Evolutionary conservation across 1,140 invertebrate genomes (phyloP), one percentile per base, ranked within the genome.

Genomic region (Drosophila aff.): DNA sequence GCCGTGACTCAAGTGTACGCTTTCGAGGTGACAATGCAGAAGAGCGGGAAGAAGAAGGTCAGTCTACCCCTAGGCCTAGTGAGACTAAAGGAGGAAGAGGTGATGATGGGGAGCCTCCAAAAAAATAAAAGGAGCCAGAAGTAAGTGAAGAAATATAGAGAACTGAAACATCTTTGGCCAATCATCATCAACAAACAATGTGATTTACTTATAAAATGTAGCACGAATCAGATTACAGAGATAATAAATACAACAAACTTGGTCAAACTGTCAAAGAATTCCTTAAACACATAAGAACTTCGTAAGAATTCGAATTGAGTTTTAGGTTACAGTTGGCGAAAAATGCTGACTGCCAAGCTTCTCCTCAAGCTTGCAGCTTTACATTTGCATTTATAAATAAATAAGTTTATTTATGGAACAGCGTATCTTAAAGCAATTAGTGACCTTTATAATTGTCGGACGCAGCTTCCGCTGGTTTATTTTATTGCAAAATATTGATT

Each of bases 1-100:
- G 13, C 98, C 49, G 33, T 10, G 52, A 23, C 7, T 55, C 33
- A 10, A n/a, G 4, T 16, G 4, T 38, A 55, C 33, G 9, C 52
- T 55, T 55, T 40, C 2, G 16, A 38, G 15, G 1, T 11, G 15
- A 23, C 3, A 36, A 36, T 53, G 2, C 4, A 0, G 31, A 36
- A 2, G 18, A 36, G 10, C 3, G 0, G n/a, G n/a, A 52, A 3
- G n/a, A 6, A 23, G 18, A 9, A 21, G 11, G 4, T 1, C 7
- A 16, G 33, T 16, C 18, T 33, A 13, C 28, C 3, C 11, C 23
- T 2, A 49, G 26, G 3, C 2, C 18, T 21, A 55, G 31, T 5
- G 3, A 16, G 26, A 9, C 23, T 23, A 6, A 18, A 0, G 13
- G 1, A 5, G 11, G 16, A 4, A 16, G 16, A 38, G 5, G 0